Conservation (phyloP, 1,140 invertebrate genomes). For the Achroia grisella region DNA sequence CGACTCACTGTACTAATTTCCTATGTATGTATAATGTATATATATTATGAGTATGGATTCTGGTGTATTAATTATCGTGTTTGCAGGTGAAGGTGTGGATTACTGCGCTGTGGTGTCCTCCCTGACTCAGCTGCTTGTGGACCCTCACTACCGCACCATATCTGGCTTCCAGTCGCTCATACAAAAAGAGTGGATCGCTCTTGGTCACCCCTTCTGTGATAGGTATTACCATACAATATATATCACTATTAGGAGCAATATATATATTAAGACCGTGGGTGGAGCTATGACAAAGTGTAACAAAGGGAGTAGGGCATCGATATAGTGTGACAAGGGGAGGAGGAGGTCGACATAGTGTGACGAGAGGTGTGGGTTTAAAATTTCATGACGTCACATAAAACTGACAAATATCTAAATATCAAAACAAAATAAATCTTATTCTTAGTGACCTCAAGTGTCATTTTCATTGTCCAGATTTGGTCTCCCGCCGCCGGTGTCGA, state of each 20-base stretch:
- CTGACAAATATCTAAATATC: too few relatives aligned
- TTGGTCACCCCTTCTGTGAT: slow-evolving; percentile 90
- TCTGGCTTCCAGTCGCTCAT: slow-evolving; percentile 93
- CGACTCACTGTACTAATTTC: too few relatives aligned
- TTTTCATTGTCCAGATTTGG: slow-evolving; percentile 36
- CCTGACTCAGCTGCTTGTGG: slow-evolving; percentile 89
- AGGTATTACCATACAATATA: slow-evolving; percentile 42
- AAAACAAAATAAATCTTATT: neutral
- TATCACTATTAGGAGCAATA: neutral
- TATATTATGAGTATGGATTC: too few relatives aligned
- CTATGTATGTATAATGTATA: too few relatives aligned
- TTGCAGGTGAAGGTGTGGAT: slow-evolving; percentile 87
- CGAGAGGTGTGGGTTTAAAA: too few relatives aligned
- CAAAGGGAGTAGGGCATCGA: too few relatives aligned
- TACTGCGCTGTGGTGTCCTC: slow-evolving; percentile 91
- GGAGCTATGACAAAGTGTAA: too few relatives aligned
- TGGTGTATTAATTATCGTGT: slow-evolving; percentile 20
- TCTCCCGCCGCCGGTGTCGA: slow-evolving; percentile 36
- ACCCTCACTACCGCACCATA: slow-evolving; percentile 88
- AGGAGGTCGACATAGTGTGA: too few relatives aligned
- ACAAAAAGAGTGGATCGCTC: slow-evolving; percentile 95
- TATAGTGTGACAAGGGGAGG: too few relatives aligned
- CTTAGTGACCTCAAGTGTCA: neutral
- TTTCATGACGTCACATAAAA: neutral
- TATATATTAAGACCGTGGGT: too few relatives aligned